A percentile compares a stretch with the other conserved stretches of the same genome.
Conservation (phyloP, 1,140 invertebrate genomes). For the Elysia chlorotica region DNA sequence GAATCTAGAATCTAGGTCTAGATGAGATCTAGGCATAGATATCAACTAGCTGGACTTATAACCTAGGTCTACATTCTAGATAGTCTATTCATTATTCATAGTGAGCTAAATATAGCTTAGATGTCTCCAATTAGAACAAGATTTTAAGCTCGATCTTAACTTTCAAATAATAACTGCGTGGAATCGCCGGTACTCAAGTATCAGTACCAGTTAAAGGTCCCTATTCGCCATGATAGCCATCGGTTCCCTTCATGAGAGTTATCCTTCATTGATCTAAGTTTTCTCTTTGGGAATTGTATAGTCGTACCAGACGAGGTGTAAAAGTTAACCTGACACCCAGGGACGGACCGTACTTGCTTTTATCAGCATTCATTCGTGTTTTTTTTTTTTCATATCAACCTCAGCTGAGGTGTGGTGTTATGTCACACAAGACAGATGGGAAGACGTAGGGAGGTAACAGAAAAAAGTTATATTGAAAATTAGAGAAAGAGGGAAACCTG, state of each 20-base stretch:
- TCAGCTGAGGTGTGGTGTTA: not conserved
- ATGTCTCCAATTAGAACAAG: not conserved
- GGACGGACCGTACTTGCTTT: too few relatives aligned
- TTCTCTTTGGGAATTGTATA: too few relatives aligned
- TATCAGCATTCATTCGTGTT: not conserved
- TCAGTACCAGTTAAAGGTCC: too few relatives aligned
- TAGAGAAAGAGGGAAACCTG: too few relatives aligned
- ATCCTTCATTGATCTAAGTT: not conserved
- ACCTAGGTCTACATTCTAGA: not conserved
- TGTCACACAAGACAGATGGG: not conserved
- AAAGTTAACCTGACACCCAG: too few relatives aligned
- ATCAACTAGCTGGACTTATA: not conserved
- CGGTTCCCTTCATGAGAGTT: too few relatives aligned
- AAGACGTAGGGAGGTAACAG: not conserved
- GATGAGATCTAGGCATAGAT: not conserved
- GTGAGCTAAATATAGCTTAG: not conserved
- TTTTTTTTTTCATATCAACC: not conserved
- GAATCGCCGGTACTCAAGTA: not conserved
- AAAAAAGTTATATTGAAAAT: too few relatives aligned
- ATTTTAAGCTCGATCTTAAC: too few relatives aligned
- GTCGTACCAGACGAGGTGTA: not conserved
- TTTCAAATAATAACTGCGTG: not conserved
- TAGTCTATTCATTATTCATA: not conserved
- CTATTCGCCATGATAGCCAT: too few relatives aligned
- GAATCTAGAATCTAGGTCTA: not conserved